phyloP scores from a whole-genome alignment of 1,140 invertebrate species.

The Trichogramma pretiosum region DNA sequence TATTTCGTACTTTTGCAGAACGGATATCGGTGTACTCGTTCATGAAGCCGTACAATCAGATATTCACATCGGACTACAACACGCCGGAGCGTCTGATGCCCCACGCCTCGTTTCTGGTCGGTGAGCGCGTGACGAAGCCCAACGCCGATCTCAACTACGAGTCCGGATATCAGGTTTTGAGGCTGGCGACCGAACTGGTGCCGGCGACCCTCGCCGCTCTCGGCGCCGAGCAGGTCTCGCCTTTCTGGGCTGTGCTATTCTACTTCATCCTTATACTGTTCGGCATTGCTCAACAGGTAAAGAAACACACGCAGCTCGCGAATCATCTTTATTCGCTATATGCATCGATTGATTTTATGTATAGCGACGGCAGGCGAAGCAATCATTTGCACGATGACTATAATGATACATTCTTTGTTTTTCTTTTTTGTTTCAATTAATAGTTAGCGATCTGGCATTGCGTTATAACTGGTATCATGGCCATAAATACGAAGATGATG shows the following conservation, averaged over 20 bases:
- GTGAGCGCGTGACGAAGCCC: slow-evolving; percentile 54
- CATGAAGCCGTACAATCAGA: slow-evolving; percentile 48
- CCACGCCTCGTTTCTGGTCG: slow-evolving; percentile 63
- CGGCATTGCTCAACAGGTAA: slow-evolving; percentile 72
- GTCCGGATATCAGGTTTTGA: slow-evolving; percentile 68
- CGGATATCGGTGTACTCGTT: slow-evolving; percentile 63
- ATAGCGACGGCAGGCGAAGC: background rate
- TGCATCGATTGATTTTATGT: too few species aligned
- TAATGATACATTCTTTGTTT: slow-evolving; percentile 9
- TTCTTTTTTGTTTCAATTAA: too few species aligned
- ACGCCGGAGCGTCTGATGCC: slow-evolving; percentile 57
- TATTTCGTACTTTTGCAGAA: too few species aligned
- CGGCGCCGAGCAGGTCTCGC: slow-evolving; percentile 59
- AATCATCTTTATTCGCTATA: background rate
- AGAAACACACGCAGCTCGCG: background rate
- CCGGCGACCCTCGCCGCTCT: slow-evolving; percentile 71
- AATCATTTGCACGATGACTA: background rate
- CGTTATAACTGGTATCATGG: slow-evolving; percentile 71
- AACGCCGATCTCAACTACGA: slow-evolving; percentile 48
- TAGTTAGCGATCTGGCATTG: slow-evolving; percentile 71
- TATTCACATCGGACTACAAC: slow-evolving; percentile 42
- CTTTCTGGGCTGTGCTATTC: slow-evolving; percentile 79
- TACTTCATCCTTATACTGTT: slow-evolving; percentile 79
- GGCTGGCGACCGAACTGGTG: slow-evolving; percentile 75
- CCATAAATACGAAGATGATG: slow-evolving; percentile 62